phyloP scores from a whole-genome alignment of 1,140 invertebrate species.

The Heliconius hermathena region DNA sequence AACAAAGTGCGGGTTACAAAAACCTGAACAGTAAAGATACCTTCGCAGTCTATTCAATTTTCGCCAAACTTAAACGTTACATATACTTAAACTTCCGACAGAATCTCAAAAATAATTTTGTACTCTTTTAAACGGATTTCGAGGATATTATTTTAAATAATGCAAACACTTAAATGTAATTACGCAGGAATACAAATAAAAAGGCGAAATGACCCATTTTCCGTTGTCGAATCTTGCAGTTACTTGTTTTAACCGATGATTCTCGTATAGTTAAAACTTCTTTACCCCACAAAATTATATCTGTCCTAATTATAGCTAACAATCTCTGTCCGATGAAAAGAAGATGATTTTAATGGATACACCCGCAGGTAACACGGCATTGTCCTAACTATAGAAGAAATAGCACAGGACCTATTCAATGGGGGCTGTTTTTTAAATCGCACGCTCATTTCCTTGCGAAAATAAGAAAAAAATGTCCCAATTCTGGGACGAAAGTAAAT shows the following conservation, averaged over 20 bases:
- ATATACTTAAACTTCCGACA: constrained; percentile 4
- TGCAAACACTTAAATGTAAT: background rate
- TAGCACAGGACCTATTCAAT: constrained; percentile 53
- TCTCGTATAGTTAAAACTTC: constrained; percentile 16
- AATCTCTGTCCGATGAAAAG: constrained; percentile 37
- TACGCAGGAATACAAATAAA: constrained; percentile 11
- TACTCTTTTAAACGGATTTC: constrained; percentile 2
- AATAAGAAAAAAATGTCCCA: constrained; percentile 54
- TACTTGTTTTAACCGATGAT: constrained; percentile 33
- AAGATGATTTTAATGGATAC: constrained; percentile 37
- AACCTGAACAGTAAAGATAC: constrained; percentile 40
- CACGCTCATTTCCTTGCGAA: constrained; percentile 58
- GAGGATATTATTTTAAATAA: background rate
- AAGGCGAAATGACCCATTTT: constrained; percentile 31
- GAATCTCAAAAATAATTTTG: constrained; percentile 3
- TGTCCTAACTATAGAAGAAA: constrained; percentile 50
- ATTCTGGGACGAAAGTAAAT: constrained; percentile 36
- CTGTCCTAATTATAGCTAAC: constrained; percentile 40
- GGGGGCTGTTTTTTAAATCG: constrained; percentile 53
- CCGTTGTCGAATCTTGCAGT: constrained; percentile 32
- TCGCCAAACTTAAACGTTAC: constrained; percentile 26
- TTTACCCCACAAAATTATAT: constrained; percentile 29
- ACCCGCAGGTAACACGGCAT: constrained; percentile 49
- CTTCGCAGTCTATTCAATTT: constrained; percentile 43
- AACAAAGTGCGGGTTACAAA: constrained; percentile 51